Percentiles rank a stretch among this genome's conserved stretches.
Evolutionary conservation across 2,113 vertebrate species (phyloP).

Genomic region (Zapus hudsonius): DNA sequence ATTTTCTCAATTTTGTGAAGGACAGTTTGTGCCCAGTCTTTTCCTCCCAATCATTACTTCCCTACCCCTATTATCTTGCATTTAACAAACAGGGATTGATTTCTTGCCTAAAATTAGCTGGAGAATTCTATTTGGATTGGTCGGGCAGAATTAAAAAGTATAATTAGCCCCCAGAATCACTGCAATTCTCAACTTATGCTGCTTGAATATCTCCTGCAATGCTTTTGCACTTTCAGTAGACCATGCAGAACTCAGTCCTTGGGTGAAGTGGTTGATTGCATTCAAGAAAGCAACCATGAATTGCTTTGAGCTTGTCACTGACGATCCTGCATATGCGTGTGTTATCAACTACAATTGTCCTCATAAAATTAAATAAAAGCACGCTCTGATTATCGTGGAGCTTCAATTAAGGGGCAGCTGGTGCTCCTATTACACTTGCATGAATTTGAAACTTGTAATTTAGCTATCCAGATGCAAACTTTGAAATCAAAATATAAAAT

Average conservation of each 20-base stretch:
- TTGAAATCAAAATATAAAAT: slow-evolving; percentile 66
- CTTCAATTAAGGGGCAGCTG: slow-evolving; percentile 74
- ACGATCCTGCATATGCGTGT: slow-evolving; percentile 35
- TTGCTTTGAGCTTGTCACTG: slow-evolving; percentile 58
- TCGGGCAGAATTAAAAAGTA: slow-evolving; percentile 48
- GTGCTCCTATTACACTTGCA: slow-evolving; percentile 64
- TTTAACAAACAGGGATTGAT: slow-evolving; percentile 67
- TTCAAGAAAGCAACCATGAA: slow-evolving; percentile 54
- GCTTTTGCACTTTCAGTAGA: slow-evolving; percentile 42
- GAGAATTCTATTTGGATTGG: slow-evolving; percentile 54
- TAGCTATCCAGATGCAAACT: slow-evolving; percentile 68
- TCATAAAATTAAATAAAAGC: slow-evolving; percentile 74
- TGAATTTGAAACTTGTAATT: slow-evolving; percentile 71
- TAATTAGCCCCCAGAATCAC: slow-evolving; percentile 52
- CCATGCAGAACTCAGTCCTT: neutral
- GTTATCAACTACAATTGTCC: slow-evolving; percentile 58
- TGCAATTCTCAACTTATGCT: slow-evolving; percentile 10
- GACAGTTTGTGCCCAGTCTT: slow-evolving; percentile 40
- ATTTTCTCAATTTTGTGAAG: slow-evolving; percentile 47
- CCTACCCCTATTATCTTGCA: slow-evolving; percentile 41
- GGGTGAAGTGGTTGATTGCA: slow-evolving; percentile 40
- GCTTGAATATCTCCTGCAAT: slow-evolving; percentile 28
- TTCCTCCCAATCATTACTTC: slow-evolving; percentile 4
- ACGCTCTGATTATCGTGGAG: slow-evolving; percentile 61
- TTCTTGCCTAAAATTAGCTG: slow-evolving; percentile 69